Base-by-base conservation (phyloP, 2,888 invertebrate genomes). In the Lamproptera curius region DNA sequence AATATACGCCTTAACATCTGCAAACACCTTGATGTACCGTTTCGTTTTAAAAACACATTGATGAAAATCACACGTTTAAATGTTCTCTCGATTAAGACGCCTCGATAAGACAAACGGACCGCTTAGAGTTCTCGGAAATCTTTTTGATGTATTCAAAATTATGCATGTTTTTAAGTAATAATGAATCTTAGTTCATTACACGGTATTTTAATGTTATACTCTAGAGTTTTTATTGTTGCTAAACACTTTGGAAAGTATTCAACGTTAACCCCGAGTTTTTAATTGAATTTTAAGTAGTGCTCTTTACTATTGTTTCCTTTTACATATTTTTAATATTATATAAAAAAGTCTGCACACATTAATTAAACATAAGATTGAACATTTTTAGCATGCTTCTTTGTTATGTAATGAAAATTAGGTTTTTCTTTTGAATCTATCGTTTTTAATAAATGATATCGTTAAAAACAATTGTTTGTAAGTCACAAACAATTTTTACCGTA, bases 41-140 rank as follows among this genome's bases (percentile, higher is more conserved):
- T 42, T 13, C 33, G 42, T 48, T 47, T 45, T 41, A 42, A 47
- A 39, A 48, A 38, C 42, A 23, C 38, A 16, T 42, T 48, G 34
- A 42, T 42, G 42, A 48, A 42, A 42, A 48, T 48, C 42, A 38
- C 38, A 48, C 33, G 34, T 42, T 47, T 37, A 20, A 46, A 33
- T 37, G 17, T 34, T 16, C 34, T 20, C 37, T 38, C 16, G 42
- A 42, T 48, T 48, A 33, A 42, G 47, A 48, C 38, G 38, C 23
- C 47, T 33, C 33, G 36, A 48, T 48, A 42, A 42, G 33, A 31
- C 31, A n/a, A 37, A 33, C 26, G 33, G 38, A 16, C 14, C 16
- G 16, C 26, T 11, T 17, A 15, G 38, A 23, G 42, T 48, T 48
- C 47, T 42, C 26, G 23, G 47, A 48, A 48, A 38, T 42, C 15